Conservation (phyloP, 2,113 vertebrate species). For the Pandion haliaetus region DNA sequence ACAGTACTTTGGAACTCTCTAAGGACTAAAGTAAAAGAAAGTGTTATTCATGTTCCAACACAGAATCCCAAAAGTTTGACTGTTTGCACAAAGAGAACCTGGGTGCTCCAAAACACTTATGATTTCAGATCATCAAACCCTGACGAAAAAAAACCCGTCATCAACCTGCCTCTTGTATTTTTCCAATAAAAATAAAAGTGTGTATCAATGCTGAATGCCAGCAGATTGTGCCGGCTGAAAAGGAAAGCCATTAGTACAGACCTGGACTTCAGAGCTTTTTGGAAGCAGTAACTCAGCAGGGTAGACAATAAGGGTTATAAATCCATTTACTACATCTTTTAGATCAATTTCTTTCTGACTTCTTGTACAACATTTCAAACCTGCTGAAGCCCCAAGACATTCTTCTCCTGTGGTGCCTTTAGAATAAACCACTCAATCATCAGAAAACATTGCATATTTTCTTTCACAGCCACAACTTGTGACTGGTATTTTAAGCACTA, state of each 20-base stretch:
- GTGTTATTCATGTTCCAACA: background rate
- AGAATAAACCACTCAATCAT: background rate
- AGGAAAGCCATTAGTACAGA: background rate
- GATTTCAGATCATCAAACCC: background rate
- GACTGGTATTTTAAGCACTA: background rate
- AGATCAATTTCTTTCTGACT: conserved; percentile 18
- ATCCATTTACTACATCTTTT: conserved; percentile 17
- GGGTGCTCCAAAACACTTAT: background rate
- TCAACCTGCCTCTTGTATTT: background rate
- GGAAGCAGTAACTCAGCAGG: background rate
- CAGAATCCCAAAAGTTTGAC: background rate
- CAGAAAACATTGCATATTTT: background rate
- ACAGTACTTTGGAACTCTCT: background rate
- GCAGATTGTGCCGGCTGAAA: background rate
- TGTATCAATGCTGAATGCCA: background rate
- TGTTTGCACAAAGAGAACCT: background rate
- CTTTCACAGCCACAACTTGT: background rate
- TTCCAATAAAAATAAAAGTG: background rate
- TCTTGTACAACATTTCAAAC: background rate
- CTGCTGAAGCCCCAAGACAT: background rate
- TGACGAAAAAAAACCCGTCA: background rate
- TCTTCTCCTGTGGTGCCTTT: background rate
- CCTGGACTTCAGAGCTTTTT: background rate
- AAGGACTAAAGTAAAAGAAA: background rate
- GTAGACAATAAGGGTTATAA: background rate